phyloP scores from a whole-genome alignment of 2,113 vertebrate genomes.

The Xenopus borealis region DNA sequence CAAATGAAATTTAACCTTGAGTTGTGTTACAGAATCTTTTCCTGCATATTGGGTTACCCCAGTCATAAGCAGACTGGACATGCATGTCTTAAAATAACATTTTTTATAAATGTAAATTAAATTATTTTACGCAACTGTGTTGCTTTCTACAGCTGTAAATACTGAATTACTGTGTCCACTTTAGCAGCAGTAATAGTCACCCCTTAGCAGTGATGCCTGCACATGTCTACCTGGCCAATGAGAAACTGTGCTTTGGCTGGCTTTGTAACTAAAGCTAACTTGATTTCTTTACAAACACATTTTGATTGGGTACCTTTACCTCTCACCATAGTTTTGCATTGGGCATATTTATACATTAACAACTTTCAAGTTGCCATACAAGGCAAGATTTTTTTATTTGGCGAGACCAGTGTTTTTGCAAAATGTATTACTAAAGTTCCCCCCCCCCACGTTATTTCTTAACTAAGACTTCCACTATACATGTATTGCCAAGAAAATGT shows the following conservation, averaged over 20 bases:
- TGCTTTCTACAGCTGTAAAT: constrained; percentile 54
- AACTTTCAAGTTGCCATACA: too few species aligned
- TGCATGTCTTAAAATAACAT: constrained; percentile 57
- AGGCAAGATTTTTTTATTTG: too few species aligned
- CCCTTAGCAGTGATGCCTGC: constrained; percentile 8
- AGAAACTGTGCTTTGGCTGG: neutral
- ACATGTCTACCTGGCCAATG: neutral
- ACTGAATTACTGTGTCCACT: neutral
- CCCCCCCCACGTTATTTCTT: too few species aligned
- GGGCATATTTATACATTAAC: too few species aligned
- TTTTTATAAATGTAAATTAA: constrained; percentile 64
- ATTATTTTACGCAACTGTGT: constrained; percentile 67
- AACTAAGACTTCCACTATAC: too few species aligned
- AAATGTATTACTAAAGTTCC: too few species aligned
- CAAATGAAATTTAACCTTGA: constrained; percentile 85
- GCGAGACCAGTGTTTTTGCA: too few species aligned
- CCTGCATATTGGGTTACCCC: constrained; percentile 81
- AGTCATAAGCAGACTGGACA: constrained; percentile 64
- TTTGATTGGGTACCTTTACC: too few species aligned
- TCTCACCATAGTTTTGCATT: too few species aligned
- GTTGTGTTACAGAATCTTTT: constrained; percentile 72
- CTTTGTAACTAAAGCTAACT: constrained; percentile 15
- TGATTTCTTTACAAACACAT: constrained; percentile 22
- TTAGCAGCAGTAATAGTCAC: neutral
- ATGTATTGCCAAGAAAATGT: too few species aligned